Conservation (phyloP, 2,113 vertebrate genomes). For the mouse (Mus musculus) region DNA sequence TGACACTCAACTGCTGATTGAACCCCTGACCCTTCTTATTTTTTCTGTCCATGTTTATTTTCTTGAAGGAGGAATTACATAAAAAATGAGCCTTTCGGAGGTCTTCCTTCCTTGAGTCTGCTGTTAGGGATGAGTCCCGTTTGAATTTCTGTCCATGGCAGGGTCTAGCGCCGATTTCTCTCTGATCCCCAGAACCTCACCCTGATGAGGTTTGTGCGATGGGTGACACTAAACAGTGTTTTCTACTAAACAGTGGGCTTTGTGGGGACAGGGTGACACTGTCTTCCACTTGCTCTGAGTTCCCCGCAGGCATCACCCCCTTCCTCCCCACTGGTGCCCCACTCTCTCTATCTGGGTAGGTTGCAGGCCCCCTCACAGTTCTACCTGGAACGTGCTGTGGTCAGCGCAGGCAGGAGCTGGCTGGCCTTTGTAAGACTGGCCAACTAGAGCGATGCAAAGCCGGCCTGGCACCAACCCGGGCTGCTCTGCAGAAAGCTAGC, state of each 20-base stretch:
- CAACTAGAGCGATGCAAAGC: fast-evolving
- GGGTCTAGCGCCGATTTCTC: not conserved
- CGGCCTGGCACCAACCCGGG: fast-evolving
- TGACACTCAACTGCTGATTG: not conserved
- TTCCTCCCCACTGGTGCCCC: not conserved
- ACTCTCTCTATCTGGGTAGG: not conserved
- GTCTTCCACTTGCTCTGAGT: not conserved
- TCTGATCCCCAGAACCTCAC: not conserved
- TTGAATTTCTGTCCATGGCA: not conserved
- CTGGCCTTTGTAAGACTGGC: not conserved
- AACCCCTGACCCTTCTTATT: not conserved
- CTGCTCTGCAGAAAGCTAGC: no score
- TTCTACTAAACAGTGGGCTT: not conserved
- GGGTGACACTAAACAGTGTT: not conserved
- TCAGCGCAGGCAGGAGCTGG: not conserved
- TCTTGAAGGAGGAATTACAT: not conserved
- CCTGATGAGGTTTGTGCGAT: not conserved
- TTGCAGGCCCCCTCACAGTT: not conserved
- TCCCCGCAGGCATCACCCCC: not conserved
- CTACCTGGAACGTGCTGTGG: not conserved
- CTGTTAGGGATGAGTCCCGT: not conserved
- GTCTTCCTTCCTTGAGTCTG: not conserved
- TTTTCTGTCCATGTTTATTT: not conserved
- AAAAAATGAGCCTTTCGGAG: not conserved
- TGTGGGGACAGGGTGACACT: not conserved